These are phyloP conservation scores for Chloroceryle aenea DNA, from an alignment of 2,113 vertebrate species.

Conservation along the genomic window DNA sequence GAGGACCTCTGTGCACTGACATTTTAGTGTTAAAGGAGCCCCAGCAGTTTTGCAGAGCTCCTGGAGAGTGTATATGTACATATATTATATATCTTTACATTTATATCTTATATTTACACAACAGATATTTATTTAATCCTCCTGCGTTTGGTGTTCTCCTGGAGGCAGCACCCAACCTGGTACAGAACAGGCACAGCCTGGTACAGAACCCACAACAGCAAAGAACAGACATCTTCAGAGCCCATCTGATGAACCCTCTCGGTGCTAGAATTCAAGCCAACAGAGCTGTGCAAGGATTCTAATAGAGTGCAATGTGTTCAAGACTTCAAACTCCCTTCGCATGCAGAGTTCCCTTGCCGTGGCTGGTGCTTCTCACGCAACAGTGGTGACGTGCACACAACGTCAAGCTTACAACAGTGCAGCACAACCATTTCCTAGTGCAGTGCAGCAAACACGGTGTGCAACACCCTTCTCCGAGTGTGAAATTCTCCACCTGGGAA, in stretches of 20 bases:
- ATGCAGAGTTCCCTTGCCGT: neutral
- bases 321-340: neutral
- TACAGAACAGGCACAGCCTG: no score
- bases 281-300: neutral
- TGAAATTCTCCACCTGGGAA: neutral
- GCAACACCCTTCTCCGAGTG: neutral
- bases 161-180: neutral
- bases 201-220: neutral
- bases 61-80: neutral
- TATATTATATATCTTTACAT: no score
- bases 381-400: neutral
- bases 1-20: neutral
- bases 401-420: neutral
- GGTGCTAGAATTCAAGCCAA: rapidly evolving
- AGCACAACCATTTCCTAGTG: neutral
- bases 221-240: neutral
- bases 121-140: neutral
- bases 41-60: neutral
- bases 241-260: rapidly evolving
- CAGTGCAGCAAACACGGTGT: neutral
- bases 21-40: neutral
- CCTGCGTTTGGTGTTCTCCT: neutral
- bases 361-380: rapidly evolving
- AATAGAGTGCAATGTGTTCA: rapidly evolving
- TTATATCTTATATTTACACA: neutral